A percentile compares a stretch with the other conserved stretches of the same genome.
Conservation (phyloP, 2,113 vertebrate species). For the Pycnonotus jocosus region DNA sequence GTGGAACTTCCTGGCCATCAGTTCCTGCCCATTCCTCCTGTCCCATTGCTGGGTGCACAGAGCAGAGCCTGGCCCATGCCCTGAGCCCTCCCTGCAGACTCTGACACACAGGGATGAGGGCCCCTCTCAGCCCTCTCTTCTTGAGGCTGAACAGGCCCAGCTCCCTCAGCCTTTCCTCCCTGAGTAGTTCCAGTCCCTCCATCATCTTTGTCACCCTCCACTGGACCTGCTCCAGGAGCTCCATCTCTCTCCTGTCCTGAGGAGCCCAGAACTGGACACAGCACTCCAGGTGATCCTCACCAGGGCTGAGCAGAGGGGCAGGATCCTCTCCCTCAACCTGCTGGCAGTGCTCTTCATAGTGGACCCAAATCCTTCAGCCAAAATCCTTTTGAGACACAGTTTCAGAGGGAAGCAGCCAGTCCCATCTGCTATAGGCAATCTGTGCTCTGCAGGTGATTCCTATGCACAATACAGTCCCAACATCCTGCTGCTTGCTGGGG, state of each 20-base stretch:
- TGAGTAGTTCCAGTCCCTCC: background rate
- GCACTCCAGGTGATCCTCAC: background rate
- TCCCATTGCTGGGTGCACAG: accelerated
- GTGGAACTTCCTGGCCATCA: background rate
- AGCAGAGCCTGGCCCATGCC: background rate
- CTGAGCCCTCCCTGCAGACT: background rate
- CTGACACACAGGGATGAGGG: background rate
- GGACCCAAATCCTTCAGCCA: background rate
- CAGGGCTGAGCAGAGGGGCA: background rate
- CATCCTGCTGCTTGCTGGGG: background rate
- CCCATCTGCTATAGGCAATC: accelerated
- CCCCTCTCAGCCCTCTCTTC: background rate
- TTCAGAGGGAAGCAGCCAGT: background rate
- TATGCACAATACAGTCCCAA: accelerated
- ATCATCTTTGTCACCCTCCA: background rate
- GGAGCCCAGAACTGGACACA: background rate
- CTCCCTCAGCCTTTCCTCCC: background rate
- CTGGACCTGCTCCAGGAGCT: accelerated
- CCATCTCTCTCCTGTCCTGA: background rate
- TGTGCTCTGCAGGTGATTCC: background rate
- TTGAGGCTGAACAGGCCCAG: background rate
- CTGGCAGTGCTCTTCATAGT: background rate
- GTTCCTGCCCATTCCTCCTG: accelerated
- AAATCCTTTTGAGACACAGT: background rate
- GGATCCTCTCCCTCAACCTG: background rate